These are phyloP conservation scores for Nebria ingens DNA, from an alignment of 1,140 invertebrate genomes.

Conservation along the genomic window DNA sequence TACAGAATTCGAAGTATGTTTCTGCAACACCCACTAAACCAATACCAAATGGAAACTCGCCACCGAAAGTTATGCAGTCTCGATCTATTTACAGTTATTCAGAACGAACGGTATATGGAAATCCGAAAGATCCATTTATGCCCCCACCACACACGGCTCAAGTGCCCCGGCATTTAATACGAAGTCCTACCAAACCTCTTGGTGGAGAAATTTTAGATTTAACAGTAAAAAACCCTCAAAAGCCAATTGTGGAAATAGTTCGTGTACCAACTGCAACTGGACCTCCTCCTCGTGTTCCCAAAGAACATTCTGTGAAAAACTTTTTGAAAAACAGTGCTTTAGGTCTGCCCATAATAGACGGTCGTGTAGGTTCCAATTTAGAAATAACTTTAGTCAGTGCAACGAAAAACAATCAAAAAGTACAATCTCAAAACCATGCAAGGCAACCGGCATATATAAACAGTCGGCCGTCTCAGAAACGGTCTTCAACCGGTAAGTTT, in stretches of 20 bases:
- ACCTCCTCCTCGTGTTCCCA: conserved; percentile 23
- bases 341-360: conserved; percentile 24
- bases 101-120: conserved; percentile 56
- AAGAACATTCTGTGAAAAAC: conserved; percentile 22
- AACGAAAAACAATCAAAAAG: conserved; percentile 27
- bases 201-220: conserved; percentile 41
- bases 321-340: conserved; percentile 19
- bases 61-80: conserved; percentile 51
- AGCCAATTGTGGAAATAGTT: conserved; percentile 40
- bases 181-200: conserved; percentile 29
- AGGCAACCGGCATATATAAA: too few species aligned
- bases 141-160: conserved; percentile 27
- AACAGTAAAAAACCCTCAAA: conserved; percentile 34
- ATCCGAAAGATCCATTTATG: conserved; percentile 53
- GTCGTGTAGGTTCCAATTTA: conserved; percentile 41
- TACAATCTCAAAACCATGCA: conserved; percentile 3
- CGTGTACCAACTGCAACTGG: conserved; percentile 33
- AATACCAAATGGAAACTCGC: conserved; percentile 27
- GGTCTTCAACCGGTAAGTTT: conserved; percentile 37
- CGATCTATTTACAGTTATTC: conserved; percentile 48
- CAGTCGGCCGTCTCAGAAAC: conserved; percentile 27
- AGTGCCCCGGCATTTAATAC: conserved; percentile 31
- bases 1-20: conserved; percentile 22
- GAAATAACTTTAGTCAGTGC: conserved; percentile 47
- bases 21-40: conserved; percentile 11